Evolutionary conservation across 2,888 invertebrate species (phyloP).

Genomic region (Malacosoma neustria): DNA sequence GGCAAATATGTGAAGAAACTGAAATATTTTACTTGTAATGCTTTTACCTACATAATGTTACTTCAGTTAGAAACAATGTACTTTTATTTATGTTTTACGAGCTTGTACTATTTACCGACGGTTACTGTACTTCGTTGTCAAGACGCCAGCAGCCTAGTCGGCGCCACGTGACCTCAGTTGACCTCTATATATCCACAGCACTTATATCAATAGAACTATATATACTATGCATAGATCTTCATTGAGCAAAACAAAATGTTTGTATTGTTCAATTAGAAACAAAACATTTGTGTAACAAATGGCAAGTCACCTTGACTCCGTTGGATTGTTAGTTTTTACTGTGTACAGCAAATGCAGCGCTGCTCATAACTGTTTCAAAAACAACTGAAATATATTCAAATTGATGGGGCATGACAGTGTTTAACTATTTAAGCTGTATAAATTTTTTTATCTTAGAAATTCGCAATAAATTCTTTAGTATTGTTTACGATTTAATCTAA

Average conservation of each 20-base stretch:
- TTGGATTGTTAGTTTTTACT: neutral
- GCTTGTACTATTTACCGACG: neutral
- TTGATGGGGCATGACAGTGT: no score
- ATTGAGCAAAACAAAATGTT: neutral
- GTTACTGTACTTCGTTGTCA: slow-evolving; percentile 15
- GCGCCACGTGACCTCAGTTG: slow-evolving; percentile 27
- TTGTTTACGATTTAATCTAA: no score
- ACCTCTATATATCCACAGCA: slow-evolving; percentile 13
- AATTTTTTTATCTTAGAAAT: no score
- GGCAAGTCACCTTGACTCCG: neutral
- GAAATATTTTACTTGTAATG: no score
- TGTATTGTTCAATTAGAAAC: neutral
- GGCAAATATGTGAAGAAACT: no score
- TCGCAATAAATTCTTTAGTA: no score
- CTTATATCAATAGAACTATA: neutral
- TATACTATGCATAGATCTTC: neutral
- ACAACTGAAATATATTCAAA: no score
- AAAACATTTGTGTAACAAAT: neutral
- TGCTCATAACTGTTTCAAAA: no score
- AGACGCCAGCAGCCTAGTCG: slow-evolving; percentile 26
- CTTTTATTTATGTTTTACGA: neutral
- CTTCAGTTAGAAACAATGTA: no score
- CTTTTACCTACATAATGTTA: no score
- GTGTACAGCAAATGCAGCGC: neutral
- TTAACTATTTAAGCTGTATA: no score